Evolutionary conservation across 1,140 invertebrate species (phyloP).

Genomic region (Bombyx mandarina): DNA sequence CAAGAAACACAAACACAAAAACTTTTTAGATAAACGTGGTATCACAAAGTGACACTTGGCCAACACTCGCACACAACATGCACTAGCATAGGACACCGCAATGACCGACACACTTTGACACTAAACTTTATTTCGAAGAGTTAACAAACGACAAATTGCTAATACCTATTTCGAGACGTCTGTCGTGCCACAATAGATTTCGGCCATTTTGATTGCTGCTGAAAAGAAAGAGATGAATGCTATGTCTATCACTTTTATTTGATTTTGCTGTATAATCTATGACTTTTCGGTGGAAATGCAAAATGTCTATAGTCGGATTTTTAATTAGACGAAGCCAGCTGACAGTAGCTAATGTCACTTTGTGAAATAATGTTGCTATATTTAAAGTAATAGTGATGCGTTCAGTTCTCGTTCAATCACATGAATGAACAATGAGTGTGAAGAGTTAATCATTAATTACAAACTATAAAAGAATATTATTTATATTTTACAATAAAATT

Average conservation of each 20-base stretch:
- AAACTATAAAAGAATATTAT: no score
- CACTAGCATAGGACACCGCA: constrained; percentile 35
- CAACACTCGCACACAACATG: constrained; percentile 25
- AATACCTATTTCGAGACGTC: constrained; percentile 44
- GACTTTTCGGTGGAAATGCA: no score
- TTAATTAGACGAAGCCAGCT: no score
- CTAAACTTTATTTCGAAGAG: constrained; percentile 52
- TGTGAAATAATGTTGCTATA: no score
- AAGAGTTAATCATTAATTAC: no score
- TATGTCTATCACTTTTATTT: not conserved
- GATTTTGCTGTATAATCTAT: no score
- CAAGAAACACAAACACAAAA: constrained; percentile 61
- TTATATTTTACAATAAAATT: no score
- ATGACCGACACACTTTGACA: constrained; percentile 34
- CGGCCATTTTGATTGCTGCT: constrained; percentile 57
- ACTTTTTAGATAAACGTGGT: constrained; percentile 32
- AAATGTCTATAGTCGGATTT: no score
- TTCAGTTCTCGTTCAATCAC: no score
- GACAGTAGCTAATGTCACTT: no score
- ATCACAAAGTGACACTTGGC: constrained; percentile 40
- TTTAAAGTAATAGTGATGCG: no score
- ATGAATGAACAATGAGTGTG: no score
- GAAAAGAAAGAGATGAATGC: constrained; percentile 24
- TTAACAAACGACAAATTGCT: constrained; percentile 34
- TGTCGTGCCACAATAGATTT: constrained; percentile 48